Base-by-base conservation (phyloP, 2,888 invertebrate genomes). In the Vesta saturnalis region DNA sequence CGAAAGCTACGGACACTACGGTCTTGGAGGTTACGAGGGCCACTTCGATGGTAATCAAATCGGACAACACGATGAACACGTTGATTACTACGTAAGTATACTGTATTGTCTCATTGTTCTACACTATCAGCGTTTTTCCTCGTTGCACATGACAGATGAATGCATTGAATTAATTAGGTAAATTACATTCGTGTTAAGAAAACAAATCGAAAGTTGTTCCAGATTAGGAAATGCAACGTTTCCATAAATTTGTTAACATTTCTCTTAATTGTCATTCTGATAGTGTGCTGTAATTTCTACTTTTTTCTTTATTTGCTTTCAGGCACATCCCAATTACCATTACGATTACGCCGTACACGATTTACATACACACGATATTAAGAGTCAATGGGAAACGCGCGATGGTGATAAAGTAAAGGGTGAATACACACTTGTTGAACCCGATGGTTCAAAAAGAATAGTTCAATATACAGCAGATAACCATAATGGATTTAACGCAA, bases 331-430 rank as follows among this genome's bases (percentile, higher is more conserved):
- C 16, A 82, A 83, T 71, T 85, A 85, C 76, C 84, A 84, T 69
- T 85, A 81, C 78, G 84, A 84, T 68, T 85, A 85, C 73, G 82
- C 83, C 60, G 85, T 85, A 46, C 83, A 84, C 74, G 85, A 85
- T 73, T 80, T 84, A n/a, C 83, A 85, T 75, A 84, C 84, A n/a
- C 83, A 84, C 72, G 85, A 85, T 73, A 82, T 85, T 67, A 85
- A 85, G 75, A 83, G 80, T 66, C 84, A 84, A 73, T 84, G 83
- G 82, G 85, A 85, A 75, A 83, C 84, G 18, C 76, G 85, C 57
- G 84, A 85, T 64, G 85, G 85, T 1, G 85, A 85, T 69, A 80
- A 79, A 65, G 85, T 85, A 63, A 82, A 84, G 69, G 85, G 85
- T 2, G 82, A 83, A 76, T 85, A 85, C 78, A 83, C 83, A 55